Base-by-base conservation (phyloP, 2,113 vertebrate species). In the Microcebus murinus region DNA sequence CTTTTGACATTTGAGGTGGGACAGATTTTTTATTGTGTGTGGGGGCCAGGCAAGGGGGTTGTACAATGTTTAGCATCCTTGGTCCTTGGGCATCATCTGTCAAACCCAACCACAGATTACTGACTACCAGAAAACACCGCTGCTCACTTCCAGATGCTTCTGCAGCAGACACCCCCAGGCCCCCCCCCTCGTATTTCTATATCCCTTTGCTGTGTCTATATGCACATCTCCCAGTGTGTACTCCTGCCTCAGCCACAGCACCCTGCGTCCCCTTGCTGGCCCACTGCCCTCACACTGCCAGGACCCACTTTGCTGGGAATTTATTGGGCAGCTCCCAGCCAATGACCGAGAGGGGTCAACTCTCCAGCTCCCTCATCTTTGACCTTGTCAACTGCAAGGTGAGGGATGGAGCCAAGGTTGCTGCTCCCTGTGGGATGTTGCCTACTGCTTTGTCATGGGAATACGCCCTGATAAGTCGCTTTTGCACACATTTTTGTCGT, bases 111-210 rank as follows among this genome's bases (percentile, higher is more conserved):
- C 13, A 36, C 8, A 11, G 21, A 14, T 61, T 31, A 27, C 67
- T 52, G 52, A 59, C 34, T n/a, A 18, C 63, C 29, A 13, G 3
- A 45, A 39, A 25, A 14, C 34, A 29, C 39, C 23, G 36, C 76
- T 2, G 0, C 42, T 17, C 9, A 1, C 10, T 34, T 73, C 63
- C 27, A 6, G 42, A 76, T 7, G 27, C 67, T 9, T 81, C 92
- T 18, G 8, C 21, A 61, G 84, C 36, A 11, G n/a, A 55, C 70
- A 1, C 57, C 1, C 2, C 3, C 52, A 59, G 68, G 4, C 1
- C 36, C 17, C 6, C 2, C 17, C 8, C 2, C 36, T 14, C 4
- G 0, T 7, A 2, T 61, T 7, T 42, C 1, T 1, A 9, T 3
- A 1, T 1, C 83, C 18, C 52, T 45, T 67, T 71, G 11, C 81